Evolutionary conservation across 2,888 invertebrate genomes (phyloP), one percentile per base, ranked within the genome.

Genomic region (Actias luna): DNA sequence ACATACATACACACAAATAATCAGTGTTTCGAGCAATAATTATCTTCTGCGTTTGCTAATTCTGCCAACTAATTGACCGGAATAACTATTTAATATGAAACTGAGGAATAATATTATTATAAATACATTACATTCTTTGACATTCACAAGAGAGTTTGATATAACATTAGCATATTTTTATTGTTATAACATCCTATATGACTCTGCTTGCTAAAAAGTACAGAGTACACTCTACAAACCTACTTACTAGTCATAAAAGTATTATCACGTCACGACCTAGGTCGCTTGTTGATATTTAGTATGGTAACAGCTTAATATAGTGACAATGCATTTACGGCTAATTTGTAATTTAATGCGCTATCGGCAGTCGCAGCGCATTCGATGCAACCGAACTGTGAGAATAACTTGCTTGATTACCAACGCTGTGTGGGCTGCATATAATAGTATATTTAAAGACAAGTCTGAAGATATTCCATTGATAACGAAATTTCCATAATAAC

Each of bases 281-380:
- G 63, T 36, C 36, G 61, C 55, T 58, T 42, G 63, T 59, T 60
- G 60, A 57, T 63, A 58, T 58, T 66, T 64, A 65, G 61, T 65
- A 64, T 60, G 64, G 62, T 72, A 69, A 72, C 69, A 67, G 67
- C 29, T 29, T 18, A 22, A 46, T 42, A 57, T 8, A 16, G 52
- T 16, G 50, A 39, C 61, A 39, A 39, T 58, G 58, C 69, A 68
- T 66, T 76, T 72, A 72, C 69, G 69, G 70, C 76, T 76, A 77
- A 82, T 84, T 85, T 84, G 82, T 80, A 81, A 84, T 80, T 82
- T 81, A 81, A 83, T 78, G 70, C 71, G 77, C 76, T 70, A 80
- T 87, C 78, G 73, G 73, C 65, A 83, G 74, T 78, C 85, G 68
- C 71, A 78, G 77, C 78, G 80, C 82, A 85, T 83, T 73, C 82